Evolutionary conservation across 1,140 invertebrate genomes (phyloP).

Genomic region (Pogonomyrmex barbatus): DNA sequence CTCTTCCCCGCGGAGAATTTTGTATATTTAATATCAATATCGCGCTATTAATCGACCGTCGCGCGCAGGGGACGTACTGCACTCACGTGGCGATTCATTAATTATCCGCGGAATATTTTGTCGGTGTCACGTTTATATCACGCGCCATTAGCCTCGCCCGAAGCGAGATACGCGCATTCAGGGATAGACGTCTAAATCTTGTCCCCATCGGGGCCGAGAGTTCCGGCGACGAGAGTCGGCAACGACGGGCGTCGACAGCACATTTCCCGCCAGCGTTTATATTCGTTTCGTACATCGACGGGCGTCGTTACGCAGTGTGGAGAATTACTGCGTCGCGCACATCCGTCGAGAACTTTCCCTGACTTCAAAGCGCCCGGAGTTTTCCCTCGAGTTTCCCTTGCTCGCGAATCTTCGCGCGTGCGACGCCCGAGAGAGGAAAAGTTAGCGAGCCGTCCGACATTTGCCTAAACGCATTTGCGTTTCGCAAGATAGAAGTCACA

Average conservation of each 20-base stretch:
- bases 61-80: background rate
- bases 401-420: slow-evolving; percentile 13
- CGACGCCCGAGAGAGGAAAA: background rate
- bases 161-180: background rate
- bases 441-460: background rate
- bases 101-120: slow-evolving; percentile 29
- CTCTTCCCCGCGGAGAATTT: background rate
- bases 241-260: background rate
- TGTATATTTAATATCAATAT: slow-evolving; percentile 49
- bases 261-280: slow-evolving; percentile 55
- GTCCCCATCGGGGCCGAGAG: background rate
- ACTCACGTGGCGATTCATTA: slow-evolving; percentile 14
- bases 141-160: background rate
- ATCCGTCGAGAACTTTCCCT: background rate
- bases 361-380: slow-evolving; percentile 5
- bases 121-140: background rate
- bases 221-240: background rate
- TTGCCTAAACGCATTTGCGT: slow-evolving; percentile 23
- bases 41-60: slow-evolving; percentile 8
- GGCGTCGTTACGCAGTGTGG: slow-evolving; percentile 10
- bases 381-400: slow-evolving; percentile 49
- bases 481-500: slow-evolving; percentile 1
- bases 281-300: slow-evolving; percentile 41
- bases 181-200: background rate
- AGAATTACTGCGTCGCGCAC: no score